Percentiles rank a stretch among this genome's conserved stretches.
Conservation (phyloP, 2,888 invertebrate genomes). For the Anticlea derivata region DNA sequence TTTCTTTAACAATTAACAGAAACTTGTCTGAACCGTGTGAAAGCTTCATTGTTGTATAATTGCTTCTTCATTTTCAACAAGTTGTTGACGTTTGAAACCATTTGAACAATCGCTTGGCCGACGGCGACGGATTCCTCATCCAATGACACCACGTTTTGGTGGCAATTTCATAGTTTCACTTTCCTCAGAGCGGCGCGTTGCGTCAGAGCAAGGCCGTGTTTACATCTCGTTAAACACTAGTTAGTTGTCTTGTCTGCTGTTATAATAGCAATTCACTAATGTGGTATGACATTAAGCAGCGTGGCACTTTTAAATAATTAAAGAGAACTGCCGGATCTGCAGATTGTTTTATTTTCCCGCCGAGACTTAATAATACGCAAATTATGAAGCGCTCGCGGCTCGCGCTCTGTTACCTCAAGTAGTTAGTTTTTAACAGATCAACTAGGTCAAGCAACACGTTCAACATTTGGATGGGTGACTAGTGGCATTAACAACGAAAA, state of each 20-base stretch:
- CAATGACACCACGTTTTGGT: conserved; percentile 57
- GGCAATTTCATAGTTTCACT: conserved; percentile 69
- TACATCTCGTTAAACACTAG: conserved; percentile 46
- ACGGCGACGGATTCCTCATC: conserved; percentile 47
- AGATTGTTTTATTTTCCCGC: conserved; percentile 61
- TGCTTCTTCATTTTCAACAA: conserved; percentile 29
- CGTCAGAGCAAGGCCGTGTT: conserved; percentile 62
- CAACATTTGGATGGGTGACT: not conserved
- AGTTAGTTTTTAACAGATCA: not conserved
- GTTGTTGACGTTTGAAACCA: conserved; percentile 59
- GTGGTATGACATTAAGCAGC: conserved; percentile 38
- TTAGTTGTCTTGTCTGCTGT: conserved; percentile 40
- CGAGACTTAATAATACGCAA: conserved; percentile 59
- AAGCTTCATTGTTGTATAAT: conserved; percentile 53
- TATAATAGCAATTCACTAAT: conserved; percentile 54
- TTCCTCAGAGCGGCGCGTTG: conserved; percentile 55
- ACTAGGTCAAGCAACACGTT: not conserved
- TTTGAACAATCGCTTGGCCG: conserved; percentile 54
- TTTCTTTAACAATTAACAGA: conserved; percentile 52
- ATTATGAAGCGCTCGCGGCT: conserved; percentile 41
- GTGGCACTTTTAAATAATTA: conserved; percentile 33
- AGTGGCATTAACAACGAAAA: too few relatives aligned
- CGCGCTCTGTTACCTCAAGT: too few relatives aligned
- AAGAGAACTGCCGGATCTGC: conserved; percentile 50
- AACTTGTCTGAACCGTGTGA: conserved; percentile 54